These are phyloP conservation scores for Syngnathus floridae DNA, from an alignment of 2,113 vertebrate genomes.

Conservation along the genomic window DNA sequence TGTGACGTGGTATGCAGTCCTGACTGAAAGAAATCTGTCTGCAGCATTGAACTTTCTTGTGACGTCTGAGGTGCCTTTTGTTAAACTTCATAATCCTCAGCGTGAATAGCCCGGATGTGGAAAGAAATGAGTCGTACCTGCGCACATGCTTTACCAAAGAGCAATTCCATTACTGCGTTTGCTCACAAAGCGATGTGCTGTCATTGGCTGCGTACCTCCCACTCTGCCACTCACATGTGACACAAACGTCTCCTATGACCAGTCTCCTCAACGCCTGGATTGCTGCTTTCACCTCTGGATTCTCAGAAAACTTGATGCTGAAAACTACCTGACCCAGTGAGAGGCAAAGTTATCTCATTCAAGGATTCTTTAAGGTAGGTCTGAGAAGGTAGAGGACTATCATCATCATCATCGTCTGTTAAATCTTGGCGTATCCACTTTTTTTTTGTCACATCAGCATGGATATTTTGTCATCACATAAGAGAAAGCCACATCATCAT, in stretches of 20 bases:
- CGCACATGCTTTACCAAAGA: constrained; percentile 29
- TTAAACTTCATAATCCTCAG: constrained; percentile 12
- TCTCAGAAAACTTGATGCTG: neutral
- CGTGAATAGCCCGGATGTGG: constrained; percentile 23
- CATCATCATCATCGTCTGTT: neutral
- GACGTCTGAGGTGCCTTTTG: constrained; percentile 22
- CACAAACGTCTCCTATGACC: constrained; percentile 13
- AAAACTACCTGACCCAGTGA: neutral
- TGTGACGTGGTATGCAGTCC: constrained; percentile 10
- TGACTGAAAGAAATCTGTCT: constrained; percentile 21
- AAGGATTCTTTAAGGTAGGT: constrained; percentile 29
- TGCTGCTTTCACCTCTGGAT: constrained; percentile 13
- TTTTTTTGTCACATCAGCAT: neutral
- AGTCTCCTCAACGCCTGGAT: constrained; percentile 15
- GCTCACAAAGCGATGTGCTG: constrained; percentile 14
- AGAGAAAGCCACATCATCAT: neutral
- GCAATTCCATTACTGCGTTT: neutral
- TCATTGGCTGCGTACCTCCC: constrained; percentile 23
- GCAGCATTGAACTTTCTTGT: constrained; percentile 34
- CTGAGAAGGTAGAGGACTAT: neutral
- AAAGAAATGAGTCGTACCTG: constrained; percentile 37
- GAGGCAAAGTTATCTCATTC: neutral
- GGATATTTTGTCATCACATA: neutral
- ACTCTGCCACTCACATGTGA: constrained; percentile 20
- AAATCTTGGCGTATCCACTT: neutral